These are phyloP conservation scores for Peromyscus attwateri DNA, from an alignment of 2,797 vertebrate species.

Conservation along the genomic window DNA sequence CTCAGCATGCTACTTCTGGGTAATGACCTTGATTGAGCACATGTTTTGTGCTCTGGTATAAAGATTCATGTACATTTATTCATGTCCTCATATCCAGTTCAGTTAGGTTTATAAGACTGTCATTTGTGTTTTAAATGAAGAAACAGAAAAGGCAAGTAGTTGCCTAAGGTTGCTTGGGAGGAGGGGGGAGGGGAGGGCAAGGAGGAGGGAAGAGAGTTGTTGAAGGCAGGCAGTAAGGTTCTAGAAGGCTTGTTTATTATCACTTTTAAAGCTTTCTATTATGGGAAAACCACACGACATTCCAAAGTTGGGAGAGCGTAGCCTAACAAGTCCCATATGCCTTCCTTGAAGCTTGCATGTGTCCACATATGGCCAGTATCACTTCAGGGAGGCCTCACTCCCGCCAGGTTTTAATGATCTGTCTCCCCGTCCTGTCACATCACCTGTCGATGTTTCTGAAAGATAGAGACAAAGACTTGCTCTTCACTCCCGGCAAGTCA, in stretches of 20 bases:
- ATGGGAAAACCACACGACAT: not conserved
- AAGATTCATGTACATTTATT: not conserved
- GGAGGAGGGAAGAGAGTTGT: not conserved
- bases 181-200: not conserved
- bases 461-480: not conserved
- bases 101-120: not conserved
- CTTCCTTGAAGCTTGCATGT: not conserved
- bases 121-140: not conserved
- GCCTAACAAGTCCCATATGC: accelerated
- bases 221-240: not conserved
- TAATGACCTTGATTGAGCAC: not conserved
- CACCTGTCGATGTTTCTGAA: not conserved
- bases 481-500: not conserved
- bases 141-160: not conserved
- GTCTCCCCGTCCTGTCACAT: not conserved
- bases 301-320: not conserved
- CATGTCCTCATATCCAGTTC: not conserved
- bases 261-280: not conserved
- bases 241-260: not conserved
- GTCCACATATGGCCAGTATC: not conserved
- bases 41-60: not conserved
- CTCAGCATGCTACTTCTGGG: not conserved
- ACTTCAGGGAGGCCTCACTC: not conserved
- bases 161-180: not conserved
- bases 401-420: accelerated